Percentiles rank a stretch among this genome's conserved stretches.
These are phyloP conservation scores for Otus sunia DNA, from an alignment of 2,113 vertebrate genomes.

Conservation along the genomic window DNA sequence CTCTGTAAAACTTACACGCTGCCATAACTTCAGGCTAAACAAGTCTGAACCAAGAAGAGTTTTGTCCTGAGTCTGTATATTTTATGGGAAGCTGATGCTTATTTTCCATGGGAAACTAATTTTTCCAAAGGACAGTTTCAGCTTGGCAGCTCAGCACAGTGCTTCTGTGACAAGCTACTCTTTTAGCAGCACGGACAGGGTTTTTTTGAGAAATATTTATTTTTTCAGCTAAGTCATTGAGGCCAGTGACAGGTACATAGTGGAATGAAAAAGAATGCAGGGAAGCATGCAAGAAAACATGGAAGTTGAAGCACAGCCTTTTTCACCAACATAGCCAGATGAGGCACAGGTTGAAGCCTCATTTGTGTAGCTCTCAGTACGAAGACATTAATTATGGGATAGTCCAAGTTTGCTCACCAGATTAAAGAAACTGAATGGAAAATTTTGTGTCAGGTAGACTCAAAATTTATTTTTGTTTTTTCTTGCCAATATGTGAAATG, in stretches of 20 bases:
- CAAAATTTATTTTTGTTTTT: neutral
- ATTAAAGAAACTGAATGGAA: neutral
- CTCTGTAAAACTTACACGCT: neutral
- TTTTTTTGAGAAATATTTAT: conserved; percentile 40
- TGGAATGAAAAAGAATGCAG: conserved; percentile 16
- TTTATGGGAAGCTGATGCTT: conserved; percentile 51
- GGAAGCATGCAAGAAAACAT: neutral
- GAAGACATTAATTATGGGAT: neutral
- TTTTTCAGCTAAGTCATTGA: conserved; percentile 49
- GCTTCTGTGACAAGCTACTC: conserved; percentile 42
- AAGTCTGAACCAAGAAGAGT: conserved; percentile 43
- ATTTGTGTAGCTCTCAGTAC: neutral
- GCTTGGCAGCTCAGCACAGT: neutral
- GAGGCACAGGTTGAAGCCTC: neutral
- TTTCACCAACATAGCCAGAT: neutral
- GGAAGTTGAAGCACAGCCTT: neutral
- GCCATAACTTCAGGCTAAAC: conserved; percentile 58
- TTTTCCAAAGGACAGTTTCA: conserved; percentile 50
- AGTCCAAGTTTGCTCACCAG: neutral
- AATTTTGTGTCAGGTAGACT: neutral
- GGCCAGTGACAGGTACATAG: neutral
- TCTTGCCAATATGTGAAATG: neutral
- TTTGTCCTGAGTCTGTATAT: conserved; percentile 47
- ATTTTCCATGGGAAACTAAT: conserved; percentile 56
- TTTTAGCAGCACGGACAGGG: neutral